Percentiles rank a stretch among this genome's conserved stretches.
Evolutionary conservation across 2,888 invertebrate genomes (phyloP).

Genomic region (Nephrocerus scutellatus): DNA sequence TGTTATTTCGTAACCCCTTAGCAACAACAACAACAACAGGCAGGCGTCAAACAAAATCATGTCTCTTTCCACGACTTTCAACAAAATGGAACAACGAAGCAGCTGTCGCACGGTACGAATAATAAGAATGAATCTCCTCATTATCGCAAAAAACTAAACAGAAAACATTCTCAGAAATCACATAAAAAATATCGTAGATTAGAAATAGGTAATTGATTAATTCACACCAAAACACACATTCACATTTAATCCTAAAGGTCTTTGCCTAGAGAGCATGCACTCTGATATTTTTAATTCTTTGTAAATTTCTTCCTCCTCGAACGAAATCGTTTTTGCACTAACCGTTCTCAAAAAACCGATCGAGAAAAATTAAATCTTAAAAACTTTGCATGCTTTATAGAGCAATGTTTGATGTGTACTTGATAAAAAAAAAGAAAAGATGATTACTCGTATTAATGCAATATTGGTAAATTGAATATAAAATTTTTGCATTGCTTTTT

Average conservation of each 20-base stretch:
- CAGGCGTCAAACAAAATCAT: slow-evolving; percentile 74
- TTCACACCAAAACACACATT: slow-evolving; percentile 1
- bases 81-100: slow-evolving; percentile 81
- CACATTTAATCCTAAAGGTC: too few relatives aligned
- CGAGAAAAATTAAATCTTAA: too few relatives aligned
- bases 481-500: slow-evolving; percentile 14
- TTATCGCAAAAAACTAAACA: slow-evolving; percentile 55
- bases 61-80: slow-evolving; percentile 86
- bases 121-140: slow-evolving; percentile 56
- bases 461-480: slow-evolving; percentile 17
- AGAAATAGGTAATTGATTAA: slow-evolving; percentile 48
- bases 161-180: slow-evolving; percentile 49
- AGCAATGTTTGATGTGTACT: slow-evolving; percentile 20
- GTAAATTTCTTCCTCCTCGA: slow-evolving; percentile 4
- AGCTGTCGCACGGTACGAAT: slow-evolving; percentile 74
- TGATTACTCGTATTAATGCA: slow-evolving; percentile 19
- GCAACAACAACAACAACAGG: slow-evolving; percentile 53
- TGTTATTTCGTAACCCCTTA: neutral
- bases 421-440: slow-evolving; percentile 14
- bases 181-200: slow-evolving; percentile 50
- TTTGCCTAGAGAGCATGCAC: too few relatives aligned
- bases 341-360: too few relatives aligned
- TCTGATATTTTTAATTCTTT: too few relatives aligned
- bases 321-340: too few relatives aligned
- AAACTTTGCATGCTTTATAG: too few relatives aligned